Base-by-base conservation (phyloP, 2,888 invertebrate genomes). In the Gibbula magus region DNA sequence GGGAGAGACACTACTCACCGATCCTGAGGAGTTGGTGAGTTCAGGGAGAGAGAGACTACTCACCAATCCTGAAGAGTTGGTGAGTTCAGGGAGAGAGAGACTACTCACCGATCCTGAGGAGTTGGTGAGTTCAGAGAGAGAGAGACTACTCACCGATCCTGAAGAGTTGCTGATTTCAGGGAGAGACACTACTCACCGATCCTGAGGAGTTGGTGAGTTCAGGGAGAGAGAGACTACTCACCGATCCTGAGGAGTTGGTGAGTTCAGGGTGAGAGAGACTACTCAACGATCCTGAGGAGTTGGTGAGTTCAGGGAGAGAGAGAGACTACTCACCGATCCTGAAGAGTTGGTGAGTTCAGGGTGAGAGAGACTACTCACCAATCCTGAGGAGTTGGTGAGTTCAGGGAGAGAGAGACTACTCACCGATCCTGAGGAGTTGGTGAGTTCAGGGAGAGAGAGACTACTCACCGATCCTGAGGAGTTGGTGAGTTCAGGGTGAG, bases 241-340 rank as follows among this genome's bases (percentile, higher is more conserved):
- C 93, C 82, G 95, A 94, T 84, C 99, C 99, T 91, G 96, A 95
- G 84, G 95, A 95, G 93, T 99, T 98, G 66, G 98, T 99, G 79
- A 99, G 94, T 94, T 99, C 99, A 18, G 99, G 98, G 87, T 99
- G 94, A 51, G 98, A 98, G 13, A 45, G 45, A 10, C 8, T 13
- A 84, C 87, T 82, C 83, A 93, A 93, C 82, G 95, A 94, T 84
- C 99, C 99, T 91, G 96, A 95, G 84, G 95, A 95, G 93, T 99
- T 98, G 66, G 98, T 99, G 79, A 99, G 94, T 94, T 99, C 99
- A 18, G 99, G 98, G 87, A 99, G 94, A 51, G 98, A 98, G n/a
- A n/a, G 13, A 45, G 45, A 10, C 8, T 13, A 84, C 87, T 82
- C 83, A 93, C 93, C 82, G 95, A 94, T 84, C 99, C 99, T 91